A percentile compares a stretch with the other conserved stretches of the same genome.
These are phyloP conservation scores for Aphodius granarius DNA, from an alignment of 2,888 invertebrate genomes.

Conservation along the genomic window DNA sequence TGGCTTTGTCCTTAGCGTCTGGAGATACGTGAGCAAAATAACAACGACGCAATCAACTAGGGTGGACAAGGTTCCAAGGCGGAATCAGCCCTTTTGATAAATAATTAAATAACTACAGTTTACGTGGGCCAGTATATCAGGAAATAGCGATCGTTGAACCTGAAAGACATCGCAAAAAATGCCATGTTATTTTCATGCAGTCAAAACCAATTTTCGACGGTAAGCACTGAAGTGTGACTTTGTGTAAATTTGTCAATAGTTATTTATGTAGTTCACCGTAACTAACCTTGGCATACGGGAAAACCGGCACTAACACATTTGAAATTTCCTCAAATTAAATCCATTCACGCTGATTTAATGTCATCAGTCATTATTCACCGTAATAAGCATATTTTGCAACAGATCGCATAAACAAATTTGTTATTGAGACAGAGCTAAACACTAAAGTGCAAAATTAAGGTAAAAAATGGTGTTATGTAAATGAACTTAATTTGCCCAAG, in stretches of 20 bases:
- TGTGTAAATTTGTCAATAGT: background rate
- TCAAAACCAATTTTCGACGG: background rate
- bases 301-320: background rate
- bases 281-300: background rate
- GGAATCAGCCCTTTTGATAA: background rate
- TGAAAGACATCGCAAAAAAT: background rate
- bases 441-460: no score
- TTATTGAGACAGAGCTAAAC: no score
- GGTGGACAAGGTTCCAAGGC: background rate
- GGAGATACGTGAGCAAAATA: background rate
- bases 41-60: background rate
- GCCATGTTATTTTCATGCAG: background rate
- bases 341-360: background rate
- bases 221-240: background rate
- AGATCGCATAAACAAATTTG: no score
- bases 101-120: background rate
- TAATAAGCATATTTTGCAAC: no score
- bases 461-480: background rate
- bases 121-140: background rate
- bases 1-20: background rate
- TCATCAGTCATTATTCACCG: background rate
- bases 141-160: background rate
- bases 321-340: background rate
- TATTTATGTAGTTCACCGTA: background rate
- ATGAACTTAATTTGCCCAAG: background rate